Percentiles rank a stretch among this genome's conserved stretches.
phyloP scores from a whole-genome alignment of 2,797 vertebrate genomes.

The Varecia variegata region DNA sequence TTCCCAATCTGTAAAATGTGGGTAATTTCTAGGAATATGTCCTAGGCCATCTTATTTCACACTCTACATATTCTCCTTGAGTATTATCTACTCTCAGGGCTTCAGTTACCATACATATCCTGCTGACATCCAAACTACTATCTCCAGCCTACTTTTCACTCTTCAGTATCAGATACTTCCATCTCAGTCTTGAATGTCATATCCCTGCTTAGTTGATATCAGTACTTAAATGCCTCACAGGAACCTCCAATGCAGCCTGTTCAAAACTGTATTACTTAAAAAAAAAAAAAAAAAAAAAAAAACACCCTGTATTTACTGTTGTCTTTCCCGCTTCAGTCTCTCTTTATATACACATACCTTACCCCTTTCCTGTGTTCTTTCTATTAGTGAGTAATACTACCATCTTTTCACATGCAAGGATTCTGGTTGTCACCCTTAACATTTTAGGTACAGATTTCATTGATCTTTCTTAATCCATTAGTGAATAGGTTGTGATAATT shows the following conservation, averaged over 20 bases:
- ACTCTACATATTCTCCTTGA: not conserved
- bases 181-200: not conserved
- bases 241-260: not conserved
- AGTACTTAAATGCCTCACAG: not conserved
- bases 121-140: not conserved
- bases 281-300: not conserved
- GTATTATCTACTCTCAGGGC: not conserved
- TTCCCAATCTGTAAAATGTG: not conserved
- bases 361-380: not conserved
- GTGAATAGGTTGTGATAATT: not conserved
- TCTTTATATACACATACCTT: not conserved
- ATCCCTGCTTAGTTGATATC: not conserved
- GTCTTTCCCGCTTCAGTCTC: not conserved
- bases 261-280: constrained; percentile 26
- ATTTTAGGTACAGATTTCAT: constrained; percentile 19
- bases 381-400: not conserved
- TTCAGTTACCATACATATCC: not conserved
- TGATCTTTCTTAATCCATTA: constrained; percentile 24
- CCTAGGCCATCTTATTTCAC: not conserved
- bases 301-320: not conserved
- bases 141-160: not conserved
- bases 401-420: not conserved
- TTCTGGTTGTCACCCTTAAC: not conserved
- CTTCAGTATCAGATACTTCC: not conserved
- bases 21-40: not conserved